Evolutionary conservation across 2,797 vertebrate genomes (phyloP).

Genomic region (Podargus strigoides): DNA sequence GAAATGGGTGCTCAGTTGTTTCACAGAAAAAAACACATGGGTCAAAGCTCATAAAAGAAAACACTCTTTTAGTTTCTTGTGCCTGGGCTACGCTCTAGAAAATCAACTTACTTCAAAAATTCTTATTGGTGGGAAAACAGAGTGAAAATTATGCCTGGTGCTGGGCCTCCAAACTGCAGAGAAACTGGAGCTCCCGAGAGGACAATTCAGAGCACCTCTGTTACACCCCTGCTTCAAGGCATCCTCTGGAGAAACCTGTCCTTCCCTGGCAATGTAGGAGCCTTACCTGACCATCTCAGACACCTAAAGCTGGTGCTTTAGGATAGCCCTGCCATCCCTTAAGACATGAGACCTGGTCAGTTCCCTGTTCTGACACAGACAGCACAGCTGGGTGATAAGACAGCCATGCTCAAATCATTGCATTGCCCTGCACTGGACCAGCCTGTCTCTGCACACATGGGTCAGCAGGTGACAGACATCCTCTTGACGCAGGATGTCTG

Average conservation of each 20-base stretch:
- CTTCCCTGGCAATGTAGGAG: neutral
- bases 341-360: neutral
- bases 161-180: neutral
- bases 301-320: neutral
- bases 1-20: neutral
- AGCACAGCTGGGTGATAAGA: neutral
- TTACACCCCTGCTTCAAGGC: neutral
- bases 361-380: neutral
- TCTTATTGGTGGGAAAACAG: neutral
- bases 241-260: neutral
- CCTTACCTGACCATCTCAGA: neutral
- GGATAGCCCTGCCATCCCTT: neutral
- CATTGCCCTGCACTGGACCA: neutral
- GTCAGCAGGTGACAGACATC: neutral
- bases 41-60: neutral
- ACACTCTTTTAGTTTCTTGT: neutral
- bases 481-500: neutral
- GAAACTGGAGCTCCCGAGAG: neutral
- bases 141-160: neutral
- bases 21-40: neutral
- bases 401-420: fast-evolving
- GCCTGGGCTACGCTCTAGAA: neutral
- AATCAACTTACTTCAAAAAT: neutral
- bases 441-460: neutral
- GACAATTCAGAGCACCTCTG: neutral